phyloP scores from a whole-genome alignment of 2,888 invertebrate genomes.

The Thumatha senex region DNA sequence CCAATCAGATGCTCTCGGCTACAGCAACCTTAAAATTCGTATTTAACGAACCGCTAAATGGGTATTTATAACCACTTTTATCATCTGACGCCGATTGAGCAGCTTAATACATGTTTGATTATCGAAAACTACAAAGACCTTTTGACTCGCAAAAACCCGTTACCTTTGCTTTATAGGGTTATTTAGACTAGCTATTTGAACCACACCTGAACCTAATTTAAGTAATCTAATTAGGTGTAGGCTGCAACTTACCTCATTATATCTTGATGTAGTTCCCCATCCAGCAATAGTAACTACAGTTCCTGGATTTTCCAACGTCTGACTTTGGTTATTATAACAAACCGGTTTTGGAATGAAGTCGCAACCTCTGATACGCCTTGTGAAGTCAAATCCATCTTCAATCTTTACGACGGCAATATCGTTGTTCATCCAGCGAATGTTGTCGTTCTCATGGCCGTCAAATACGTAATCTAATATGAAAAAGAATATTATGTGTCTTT shows the following conservation, averaged over 20 bases:
- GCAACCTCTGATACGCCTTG: constrained; percentile 60
- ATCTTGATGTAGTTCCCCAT: constrained; percentile 66
- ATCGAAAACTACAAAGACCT: no score
- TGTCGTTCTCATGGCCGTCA: constrained; percentile 72
- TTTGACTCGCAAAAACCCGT: no score
- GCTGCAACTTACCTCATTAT: constrained; percentile 59
- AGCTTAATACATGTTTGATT: no score
- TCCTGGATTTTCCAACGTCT: constrained; percentile 65
- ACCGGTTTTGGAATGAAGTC: constrained; percentile 68
- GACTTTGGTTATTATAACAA: constrained; percentile 68
- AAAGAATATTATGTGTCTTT: background rate
- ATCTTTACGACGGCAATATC: constrained; percentile 71
- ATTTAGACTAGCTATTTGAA: no score
- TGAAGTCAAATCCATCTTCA: constrained; percentile 70
- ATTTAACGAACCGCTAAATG: no score
- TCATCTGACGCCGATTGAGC: no score
- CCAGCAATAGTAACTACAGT: constrained; percentile 59
- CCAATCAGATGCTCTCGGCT: no score
- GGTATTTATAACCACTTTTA: no score
- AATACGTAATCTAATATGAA: constrained; percentile 62
- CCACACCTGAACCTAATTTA: no score
- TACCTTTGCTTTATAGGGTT: no score
- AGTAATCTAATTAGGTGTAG: no score
- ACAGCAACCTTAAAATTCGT: no score
- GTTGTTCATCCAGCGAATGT: constrained; percentile 75